Evolutionary conservation across 1,140 invertebrate species (phyloP), one percentile per base, ranked within the genome.

Genomic region (Drosophila parabipectinata): DNA sequence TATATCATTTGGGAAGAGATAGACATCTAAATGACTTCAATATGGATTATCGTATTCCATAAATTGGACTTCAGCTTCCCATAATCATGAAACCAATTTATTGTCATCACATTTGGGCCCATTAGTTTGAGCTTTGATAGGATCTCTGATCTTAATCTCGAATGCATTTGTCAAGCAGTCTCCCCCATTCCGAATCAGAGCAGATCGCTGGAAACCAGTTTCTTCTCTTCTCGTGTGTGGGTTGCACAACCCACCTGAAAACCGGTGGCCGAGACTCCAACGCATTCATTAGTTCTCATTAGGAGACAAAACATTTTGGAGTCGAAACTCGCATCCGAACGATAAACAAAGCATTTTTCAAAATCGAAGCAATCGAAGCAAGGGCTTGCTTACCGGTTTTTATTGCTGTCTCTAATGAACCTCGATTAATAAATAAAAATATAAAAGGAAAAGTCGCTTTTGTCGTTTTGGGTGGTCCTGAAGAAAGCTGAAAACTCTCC

Each of bases 231-330:
- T 18, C 0, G 7, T 50, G 67, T 71, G 68, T 71, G 68, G 68
- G 66, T 69, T 67, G 66, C 37, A 45, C 63, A 67, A 67, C 63
- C 61, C 54, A 58, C 61, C 24, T 18, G 53, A 45, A 69, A 72
- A 60, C 68, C 68, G 55, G 68, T 72, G 28, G 14, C 34, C 30
- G 14, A 18, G 21, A 72, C 68, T 69, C 67, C 67, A 69, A 72
- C 68, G 68, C 68, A 72, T 72, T 72, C 68, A 72, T 72, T 72
- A 72, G 68, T 72, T 72, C 68, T 72, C 68, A 72, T 72, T 72
- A 72, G 30, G 63, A 52, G 66, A 72, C 55, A 72, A 59, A 72
- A 44, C 53, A 71, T 71, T 72, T 59, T 10, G 12, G 12, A 21
- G 15, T 50, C 26, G 24, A 69, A 69, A 30, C 64, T 56, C 47